Evolutionary conservation across 2,888 invertebrate species (phyloP), one percentile per base, ranked within the genome.

Genomic region (Himalopsyche tibetana): DNA sequence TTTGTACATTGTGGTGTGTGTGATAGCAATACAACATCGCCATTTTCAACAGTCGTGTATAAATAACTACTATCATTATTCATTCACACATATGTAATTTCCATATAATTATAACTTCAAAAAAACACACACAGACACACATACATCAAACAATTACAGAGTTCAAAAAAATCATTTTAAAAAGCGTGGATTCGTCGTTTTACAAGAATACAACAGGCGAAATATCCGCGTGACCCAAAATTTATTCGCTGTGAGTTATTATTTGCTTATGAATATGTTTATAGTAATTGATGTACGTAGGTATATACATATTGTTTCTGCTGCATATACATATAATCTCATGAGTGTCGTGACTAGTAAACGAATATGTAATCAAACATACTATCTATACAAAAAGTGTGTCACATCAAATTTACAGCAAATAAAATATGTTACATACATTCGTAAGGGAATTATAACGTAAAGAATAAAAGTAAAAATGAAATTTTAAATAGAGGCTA

Each of bases 41-140:
- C 63, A 63, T 63, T 63, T 63, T 63, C 19, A 19, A 63, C 63
- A 63, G 8, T 19, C 63, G 28, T 63, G 9, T 63, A 19, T 63
- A 19, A 63, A 19, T 63, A 63, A 63, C 63, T 19, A n/a, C 56
- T 19, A 63, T 63, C 63, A 63, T 63, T 63, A 63, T 63, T 63
- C 63, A 56, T 56, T 56, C 56, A 56, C 56, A 63, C 63, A 19
- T 63, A 63, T 63, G 63, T 63, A 63, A 63, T 63, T 63, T 63
- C 63, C 63, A 63, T 63, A 63, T 63, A 19, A 63, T 63, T 63
- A 63, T 63, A 63, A 19, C 19, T 56, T 19, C n/a, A n/a, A 51
- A 51, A 51, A 51, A 51, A 51, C 45, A 51, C 11, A 51, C 5
- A 51, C 45, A 51, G 0, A 51, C 9, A 63, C 63, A 19, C 0